Base-by-base conservation (phyloP, 2,113 vertebrate species). In the Centrocercus urophasianus region DNA sequence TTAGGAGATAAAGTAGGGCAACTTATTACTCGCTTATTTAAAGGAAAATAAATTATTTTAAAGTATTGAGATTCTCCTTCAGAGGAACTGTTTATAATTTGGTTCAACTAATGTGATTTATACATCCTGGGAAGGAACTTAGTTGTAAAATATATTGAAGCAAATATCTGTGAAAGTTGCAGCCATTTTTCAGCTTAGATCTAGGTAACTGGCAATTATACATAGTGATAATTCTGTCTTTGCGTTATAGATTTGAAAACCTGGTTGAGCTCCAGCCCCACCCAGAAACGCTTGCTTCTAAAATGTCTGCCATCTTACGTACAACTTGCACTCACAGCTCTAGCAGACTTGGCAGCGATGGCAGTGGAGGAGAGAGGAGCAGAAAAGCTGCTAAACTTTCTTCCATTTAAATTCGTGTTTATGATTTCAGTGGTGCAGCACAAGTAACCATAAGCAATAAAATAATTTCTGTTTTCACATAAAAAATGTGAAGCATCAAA, bases 1-100 rank as follows among this genome's bases (percentile, higher is more conserved):
- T 65, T 50, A 22, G 12, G 36, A 70, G 80, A 69, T 64, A 60
- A 86, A 89, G 74, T 15, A 95, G 40, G 34, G 45, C 36, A 76
- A 83, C 6, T 19, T 48, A 78, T 79, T 45, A 32, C 28, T 71
- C 63, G 24, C 64, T 50, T 93, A 83, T 61, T 61, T 79, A 81
- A 89, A 88, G 22, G 56, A 88, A 94, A 95, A 93, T 27, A 89
- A 85, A 91, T 40, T 67, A 21, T 34, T 83, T 25, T 19, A 79
- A 45, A 24, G 21, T 54, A 56, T 6, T 10, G 14, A 89, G 27
- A 5, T 72, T 57, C 27, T 72, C 19, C 61, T 84, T 87, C 63
- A 50, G 12, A n/a, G 11, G 5, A 79, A 5, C 13, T 45, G 20
- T 54, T 36, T 84, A 54, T 40, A 83, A 79, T 54, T 65, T 48